Evolutionary conservation across 1,140 invertebrate genomes (phyloP), one percentile per base, ranked within the genome.

Genomic region (Colletes latitarsis): DNA sequence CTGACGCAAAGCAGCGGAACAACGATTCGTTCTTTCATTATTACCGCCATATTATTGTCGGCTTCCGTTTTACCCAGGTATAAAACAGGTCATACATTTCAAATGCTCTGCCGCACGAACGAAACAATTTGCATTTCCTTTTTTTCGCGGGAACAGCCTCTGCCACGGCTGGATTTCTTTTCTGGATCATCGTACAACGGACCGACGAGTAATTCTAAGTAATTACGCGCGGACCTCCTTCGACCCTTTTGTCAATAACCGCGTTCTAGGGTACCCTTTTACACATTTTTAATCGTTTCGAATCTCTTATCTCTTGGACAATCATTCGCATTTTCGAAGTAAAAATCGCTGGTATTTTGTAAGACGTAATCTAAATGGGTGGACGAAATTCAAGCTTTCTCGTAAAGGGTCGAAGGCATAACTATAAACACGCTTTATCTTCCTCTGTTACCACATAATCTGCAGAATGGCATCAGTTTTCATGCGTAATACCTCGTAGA

Each of bases 21-120:
- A 39, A 21, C 39, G 41, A 14, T 58, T 1, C 9, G 14, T 74
- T 69, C 12, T 70, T 53, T 63, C 49, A 1, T 64, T 53, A 12
- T 46, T 14, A 5, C 0, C 12, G 21, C 14, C n/a, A 58, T 60
- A 71, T 82, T 77, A 66, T 58, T 71, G 19, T 63, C 46, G 4
- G 58, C 30, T 43, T 66, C 41, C 4, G 10, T 70, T 81, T 77
- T 4, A 62, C 6, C 17, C n/a, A 14, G 4, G 3, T 1, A 49
- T 14, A 12, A 67, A n/a, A n/a, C 9, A 6, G n/a, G n/a, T 49
- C 49, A 10, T 49, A 14, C 19, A 21, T 58, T 19, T 58, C 17
- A 21, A 58, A 21, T 9, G 6, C 57, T 58, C n/a, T 9, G 9
- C n/a, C 57, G 5, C n/a, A 19, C 57, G 57, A 21, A 58, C n/a